A percentile compares a stretch with the other conserved stretches of the same genome.
phyloP scores from a whole-genome alignment of 2,888 invertebrate genomes.

The Pristionchus mayeri region DNA sequence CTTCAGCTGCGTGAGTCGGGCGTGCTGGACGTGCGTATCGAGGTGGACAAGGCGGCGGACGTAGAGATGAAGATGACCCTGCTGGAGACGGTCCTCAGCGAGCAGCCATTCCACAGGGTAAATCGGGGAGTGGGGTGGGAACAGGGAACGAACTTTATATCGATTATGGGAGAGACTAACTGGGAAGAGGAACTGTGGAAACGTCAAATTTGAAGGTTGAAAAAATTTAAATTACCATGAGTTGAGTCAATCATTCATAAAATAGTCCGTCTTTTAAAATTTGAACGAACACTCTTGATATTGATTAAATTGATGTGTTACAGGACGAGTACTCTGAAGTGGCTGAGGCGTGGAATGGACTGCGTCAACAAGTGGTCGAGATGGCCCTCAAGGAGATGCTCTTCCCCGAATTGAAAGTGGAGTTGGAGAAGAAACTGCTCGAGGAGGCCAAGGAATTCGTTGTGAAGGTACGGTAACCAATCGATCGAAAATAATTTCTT shows the following conservation, averaged over 20 bases:
- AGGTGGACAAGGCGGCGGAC: conserved; percentile 53
- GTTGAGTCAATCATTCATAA: not conserved
- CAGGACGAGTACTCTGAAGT: conserved; percentile 66
- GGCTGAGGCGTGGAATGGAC: conserved; percentile 88
- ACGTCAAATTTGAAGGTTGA: not conserved
- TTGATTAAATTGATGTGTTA: conserved; percentile 43
- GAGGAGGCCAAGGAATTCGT: conserved; percentile 85
- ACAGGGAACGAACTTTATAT: too few species aligned
- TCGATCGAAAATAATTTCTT: not conserved
- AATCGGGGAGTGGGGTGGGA: not conserved
- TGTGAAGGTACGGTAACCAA: conserved; percentile 73
- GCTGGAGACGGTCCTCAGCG: conserved; percentile 45
- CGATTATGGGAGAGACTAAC: too few species aligned
- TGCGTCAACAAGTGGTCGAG: conserved; percentile 82
- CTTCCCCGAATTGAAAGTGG: conserved; percentile 90
- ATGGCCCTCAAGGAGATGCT: conserved; percentile 90
- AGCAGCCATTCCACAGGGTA: conserved; percentile 43
- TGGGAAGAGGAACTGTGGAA: not conserved
- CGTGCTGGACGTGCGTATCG: conserved; percentile 57
- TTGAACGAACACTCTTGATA: not conserved
- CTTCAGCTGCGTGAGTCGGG: conserved; percentile 50
- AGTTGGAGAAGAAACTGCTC: conserved; percentile 86
- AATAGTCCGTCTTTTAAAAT: not conserved
- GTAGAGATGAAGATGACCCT: conserved; percentile 35
- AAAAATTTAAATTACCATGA: too few species aligned